Base-by-base conservation (phyloP, 2,113 vertebrate genomes). In the Leucopsar rothschildi region DNA sequence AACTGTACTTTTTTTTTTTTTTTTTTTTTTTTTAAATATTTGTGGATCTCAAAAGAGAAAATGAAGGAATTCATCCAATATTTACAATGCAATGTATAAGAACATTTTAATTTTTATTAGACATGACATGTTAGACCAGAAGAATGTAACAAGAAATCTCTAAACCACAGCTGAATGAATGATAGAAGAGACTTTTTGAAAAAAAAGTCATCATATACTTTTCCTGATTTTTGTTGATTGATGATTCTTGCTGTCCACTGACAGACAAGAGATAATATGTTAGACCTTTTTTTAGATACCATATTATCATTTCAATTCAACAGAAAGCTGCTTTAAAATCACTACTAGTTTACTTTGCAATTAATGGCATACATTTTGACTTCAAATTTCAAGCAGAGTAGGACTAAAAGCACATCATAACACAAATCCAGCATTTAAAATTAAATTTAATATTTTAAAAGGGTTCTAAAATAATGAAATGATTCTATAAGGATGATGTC, bases 401-500 rank as follows among this genome's bases (percentile, higher is more conserved):
- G 18, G 31, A 45, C 8, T 61, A 42, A 61, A 81, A 40, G 3
- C 18, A 44, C 20, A 73, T 16, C 4, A 35, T 14, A 28, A 11
- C 3, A 55, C 13, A 59, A 42, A 69, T 31, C 49, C 53, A 49
- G 1, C 10, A 42, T 73, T 86, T 71, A 13, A 85, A 77, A 50
- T 10, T 61, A 45, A 56, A 70, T 40, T 76, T 70, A 69, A 12
- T 75, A 24, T 60, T 91, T 78, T 63, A 14, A 61, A 65, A 39
- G 4, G 1, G 4, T 55, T 63, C 18, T 40, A 15, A 52, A 66
- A 65, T 71, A 35, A 0, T 14, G 0, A 72, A 82, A 1, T 15
- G 9, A 79, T 59, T 64, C 24, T 28, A 7, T 25, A 79, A 49
- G 10, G 10, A 64, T 8, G 31, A 55, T 4, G 9, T 72, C 25